Conservation (phyloP, 1,140 invertebrate genomes). For the Platorchestia sp. region DNA sequence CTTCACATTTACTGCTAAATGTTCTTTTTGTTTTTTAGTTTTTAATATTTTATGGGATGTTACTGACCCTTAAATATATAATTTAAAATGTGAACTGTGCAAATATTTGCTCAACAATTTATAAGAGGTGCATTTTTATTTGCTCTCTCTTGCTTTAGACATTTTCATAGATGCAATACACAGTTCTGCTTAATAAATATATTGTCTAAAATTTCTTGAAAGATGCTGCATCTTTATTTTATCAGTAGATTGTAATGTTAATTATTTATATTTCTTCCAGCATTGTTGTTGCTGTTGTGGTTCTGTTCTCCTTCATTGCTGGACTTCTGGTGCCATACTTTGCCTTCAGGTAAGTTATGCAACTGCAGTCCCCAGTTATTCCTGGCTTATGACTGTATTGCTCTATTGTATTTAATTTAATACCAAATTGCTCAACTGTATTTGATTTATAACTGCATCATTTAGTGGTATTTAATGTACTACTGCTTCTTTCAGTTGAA, state of each 20-base stretch:
- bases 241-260: background rate
- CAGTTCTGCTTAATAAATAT: background rate
- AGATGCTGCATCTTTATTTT: background rate
- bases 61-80: background rate
- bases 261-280: background rate
- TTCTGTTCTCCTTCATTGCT: conserved; percentile 27
- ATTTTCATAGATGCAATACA: background rate
- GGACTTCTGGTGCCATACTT: conserved; percentile 18
- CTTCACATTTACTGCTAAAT: too few species aligned
- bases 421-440: too few species aligned
- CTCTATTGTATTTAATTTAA: too few species aligned
- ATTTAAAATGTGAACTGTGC: background rate
- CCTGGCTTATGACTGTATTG: too few species aligned
- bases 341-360: background rate
- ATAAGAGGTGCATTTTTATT: background rate
- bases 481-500: too few species aligned
- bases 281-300: conserved; percentile 39
- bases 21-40: background rate
- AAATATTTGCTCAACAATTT: background rate
- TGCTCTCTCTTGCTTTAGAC: background rate
- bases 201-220: background rate
- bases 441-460: too few species aligned
- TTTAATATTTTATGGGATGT: too few species aligned
- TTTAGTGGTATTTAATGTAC: too few species aligned
- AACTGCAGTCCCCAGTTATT: too few species aligned